A percentile compares a stretch with the other conserved stretches of the same genome.
Conservation (phyloP, 2,113 vertebrate species). For the Syngnathoides biaculeatus region DNA sequence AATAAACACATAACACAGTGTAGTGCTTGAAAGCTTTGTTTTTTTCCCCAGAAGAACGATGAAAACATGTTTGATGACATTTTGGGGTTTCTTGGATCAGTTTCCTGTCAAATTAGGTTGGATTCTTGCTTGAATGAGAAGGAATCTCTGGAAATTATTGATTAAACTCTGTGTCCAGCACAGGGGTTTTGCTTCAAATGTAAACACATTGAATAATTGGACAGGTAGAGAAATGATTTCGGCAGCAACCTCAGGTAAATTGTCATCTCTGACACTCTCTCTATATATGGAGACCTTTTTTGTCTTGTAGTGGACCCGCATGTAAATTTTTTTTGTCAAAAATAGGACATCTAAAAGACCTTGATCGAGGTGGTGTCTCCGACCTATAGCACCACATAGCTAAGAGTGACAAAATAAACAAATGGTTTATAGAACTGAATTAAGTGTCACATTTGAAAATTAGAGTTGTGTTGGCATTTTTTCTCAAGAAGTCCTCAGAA, state of each 20-base stretch:
- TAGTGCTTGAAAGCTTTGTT: no score
- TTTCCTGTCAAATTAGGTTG: background rate
- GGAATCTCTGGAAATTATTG: background rate
- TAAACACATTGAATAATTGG: background rate
- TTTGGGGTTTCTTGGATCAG: background rate
- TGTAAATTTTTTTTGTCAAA: no score
- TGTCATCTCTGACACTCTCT: background rate
- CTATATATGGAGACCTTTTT: background rate
- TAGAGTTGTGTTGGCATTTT: background rate
- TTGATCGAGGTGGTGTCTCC: background rate
- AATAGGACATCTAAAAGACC: background rate
- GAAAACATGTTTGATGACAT: no score
- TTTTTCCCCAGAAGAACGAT: no score
- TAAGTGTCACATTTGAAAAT: background rate
- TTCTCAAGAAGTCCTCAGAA: conserved; percentile 23
- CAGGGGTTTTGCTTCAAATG: background rate
- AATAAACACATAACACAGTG: no score
- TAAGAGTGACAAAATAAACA: background rate
- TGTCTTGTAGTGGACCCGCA: no score
- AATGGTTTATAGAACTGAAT: background rate
- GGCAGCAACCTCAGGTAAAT: background rate
- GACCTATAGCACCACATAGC: background rate
- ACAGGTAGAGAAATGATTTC: background rate
- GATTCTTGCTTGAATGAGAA: background rate
- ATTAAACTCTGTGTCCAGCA: background rate